Conservation (phyloP, 37 sponge, comb jelly and placozoan genomes). For the Spongilla lacustris region DNA sequence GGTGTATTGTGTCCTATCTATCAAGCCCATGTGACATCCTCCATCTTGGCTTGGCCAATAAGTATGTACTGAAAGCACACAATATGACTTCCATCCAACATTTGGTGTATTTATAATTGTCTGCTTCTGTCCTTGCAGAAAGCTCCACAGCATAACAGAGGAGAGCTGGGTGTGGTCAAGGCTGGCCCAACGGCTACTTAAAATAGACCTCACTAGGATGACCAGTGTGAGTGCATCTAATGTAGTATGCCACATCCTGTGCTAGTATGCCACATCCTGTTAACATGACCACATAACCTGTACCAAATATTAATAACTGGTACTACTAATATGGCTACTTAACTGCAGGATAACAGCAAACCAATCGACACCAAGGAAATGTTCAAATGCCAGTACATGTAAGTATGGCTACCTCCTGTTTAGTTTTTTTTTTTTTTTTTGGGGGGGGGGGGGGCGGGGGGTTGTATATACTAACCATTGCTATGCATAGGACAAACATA, state of each 20-base stretch:
- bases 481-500: too few relatives aligned
- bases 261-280: background rate
- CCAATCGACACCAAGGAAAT: background rate
- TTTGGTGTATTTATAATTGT: background rate
- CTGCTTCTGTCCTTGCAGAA: slow-evolving; percentile 6
- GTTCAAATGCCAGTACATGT: background rate
- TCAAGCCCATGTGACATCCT: slow-evolving; percentile 43
- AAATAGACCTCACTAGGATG: background rate
- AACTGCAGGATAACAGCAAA: background rate
- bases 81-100: too few relatives aligned
- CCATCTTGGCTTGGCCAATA: slow-evolving; percentile 25
- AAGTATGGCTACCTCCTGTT: background rate
- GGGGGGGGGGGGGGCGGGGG: too few relatives aligned
- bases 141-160: slow-evolving; percentile 15
- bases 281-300: too few relatives aligned
- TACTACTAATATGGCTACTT: background rate
- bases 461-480: too few relatives aligned
- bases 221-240: background rate
- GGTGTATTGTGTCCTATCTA: slow-evolving; percentile 30
- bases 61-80: slow-evolving; percentile 31
- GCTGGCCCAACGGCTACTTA: background rate
- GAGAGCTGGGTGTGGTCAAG: slow-evolving; percentile 35
- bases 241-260: background rate
- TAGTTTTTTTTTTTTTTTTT: too few relatives aligned
- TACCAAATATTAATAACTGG: too few relatives aligned